Evolutionary conservation across 37 sponge, comb jelly and placozoan genomes (phyloP), one percentile per base, ranked within the genome.

Genomic region (Agelas oroides): DNA sequence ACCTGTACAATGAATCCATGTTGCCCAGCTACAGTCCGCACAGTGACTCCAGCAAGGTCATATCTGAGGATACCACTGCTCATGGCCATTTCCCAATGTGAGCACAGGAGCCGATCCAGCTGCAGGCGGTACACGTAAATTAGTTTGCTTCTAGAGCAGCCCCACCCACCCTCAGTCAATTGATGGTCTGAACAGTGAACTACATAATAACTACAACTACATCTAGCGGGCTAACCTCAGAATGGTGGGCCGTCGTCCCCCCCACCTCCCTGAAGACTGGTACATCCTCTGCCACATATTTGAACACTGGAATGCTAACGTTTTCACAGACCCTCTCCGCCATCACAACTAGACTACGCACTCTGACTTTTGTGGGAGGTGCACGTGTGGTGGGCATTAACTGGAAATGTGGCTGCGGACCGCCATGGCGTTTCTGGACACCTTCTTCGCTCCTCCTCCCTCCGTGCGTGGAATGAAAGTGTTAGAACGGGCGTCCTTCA

Each of bases 1-100:
- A 91, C 92, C 92, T 74, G 86, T 0, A 80, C 82, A 32, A 94
- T 60, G 36, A 88, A 88, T 23, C 88, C 92, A 60, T 77, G 81
- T 33, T 39, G 24, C 13, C 95, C 95, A 1, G 82, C 79, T 0
- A 91, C 33, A 0, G 33, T 30, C 46, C 89, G 84, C 34, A 84
- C 81, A 1, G 64, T 37, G 21, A 84, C 70, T 16, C 57, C 95
- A 19, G 38, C 34, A 23, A 94, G 86, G 53, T 41, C 54, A 46
- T 94, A 94, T 13, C 93, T 65, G 41, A 91, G 88, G 38, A 89
- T 67, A 34, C 93, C 94, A n/a, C 28, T 33, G 0, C 52, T 15
- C 86, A 84, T 80, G 18, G 94, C 88, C 57, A 67, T 23, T 0
- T 87, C 84, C 94, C 94, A 94, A 5, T 53, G 46, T 13, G 76